Conservation (phyloP, 2,888 invertebrate genomes). For the Microplitis manilae region DNA sequence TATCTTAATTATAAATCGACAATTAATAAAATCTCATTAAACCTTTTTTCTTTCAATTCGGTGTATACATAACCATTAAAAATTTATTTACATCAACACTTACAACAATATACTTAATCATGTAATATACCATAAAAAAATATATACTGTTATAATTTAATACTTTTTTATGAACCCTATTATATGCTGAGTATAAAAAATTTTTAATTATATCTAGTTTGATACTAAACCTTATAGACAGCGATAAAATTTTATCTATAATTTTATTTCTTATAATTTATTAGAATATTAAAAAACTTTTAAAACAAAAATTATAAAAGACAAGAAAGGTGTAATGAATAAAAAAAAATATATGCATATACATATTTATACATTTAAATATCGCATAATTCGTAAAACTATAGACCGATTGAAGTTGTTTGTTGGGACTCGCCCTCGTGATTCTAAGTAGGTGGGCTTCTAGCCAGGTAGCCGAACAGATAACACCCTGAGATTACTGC, state of each 20-base stretch:
- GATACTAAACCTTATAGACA: not conserved
- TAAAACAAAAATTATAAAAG: not conserved
- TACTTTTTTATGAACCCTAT: not conserved
- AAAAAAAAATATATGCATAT: not conserved
- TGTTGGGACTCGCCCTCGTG: conserved; percentile 55
- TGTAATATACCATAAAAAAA: not conserved
- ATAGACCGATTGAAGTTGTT: conserved; percentile 14
- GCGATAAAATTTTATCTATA: not conserved
- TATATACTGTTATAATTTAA: not conserved
- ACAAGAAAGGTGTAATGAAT: not conserved
- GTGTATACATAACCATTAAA: too few relatives aligned
- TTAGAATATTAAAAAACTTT: conserved; percentile 15
- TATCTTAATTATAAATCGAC: conserved; percentile 14
- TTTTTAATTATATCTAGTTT: not conserved
- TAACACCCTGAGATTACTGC: conserved; percentile 71
- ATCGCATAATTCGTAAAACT: not conserved
- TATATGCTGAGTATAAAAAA: too few relatives aligned
- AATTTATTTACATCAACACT: not conserved
- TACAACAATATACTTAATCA: not conserved
- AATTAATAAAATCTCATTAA: not conserved
- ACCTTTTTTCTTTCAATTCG: not conserved
- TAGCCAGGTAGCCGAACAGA: conserved; percentile 70
- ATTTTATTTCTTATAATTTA: not conserved
- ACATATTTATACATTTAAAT: not conserved
- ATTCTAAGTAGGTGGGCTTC: conserved; percentile 71